Evolutionary conservation across 2,888 invertebrate genomes (phyloP).

Genomic region (Erebia epiphron): DNA sequence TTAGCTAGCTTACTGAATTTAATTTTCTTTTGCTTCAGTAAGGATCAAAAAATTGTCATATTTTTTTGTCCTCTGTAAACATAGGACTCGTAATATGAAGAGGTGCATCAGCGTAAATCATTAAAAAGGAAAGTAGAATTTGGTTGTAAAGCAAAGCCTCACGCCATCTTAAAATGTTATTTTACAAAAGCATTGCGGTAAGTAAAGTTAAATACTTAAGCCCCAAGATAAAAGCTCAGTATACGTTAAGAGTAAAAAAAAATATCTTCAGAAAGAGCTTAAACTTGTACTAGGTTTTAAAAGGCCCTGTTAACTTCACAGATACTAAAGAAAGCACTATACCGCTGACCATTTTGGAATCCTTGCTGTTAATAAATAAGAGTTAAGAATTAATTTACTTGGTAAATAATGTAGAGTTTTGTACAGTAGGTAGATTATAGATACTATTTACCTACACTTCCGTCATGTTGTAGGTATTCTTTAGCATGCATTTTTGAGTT

Average conservation of each 20-base stretch:
- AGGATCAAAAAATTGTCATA: neutral
- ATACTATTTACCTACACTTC: neutral
- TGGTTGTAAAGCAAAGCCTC: neutral
- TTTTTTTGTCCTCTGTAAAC: neutral
- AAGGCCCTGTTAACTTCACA: conserved; percentile 33
- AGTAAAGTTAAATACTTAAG: conserved; percentile 20
- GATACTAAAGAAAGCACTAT: conserved; percentile 46
- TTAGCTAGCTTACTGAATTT: neutral
- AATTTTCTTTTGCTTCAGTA: neutral
- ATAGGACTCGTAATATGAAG: neutral
- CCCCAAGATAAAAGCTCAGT: conserved; percentile 20
- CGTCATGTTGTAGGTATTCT: too few species aligned
- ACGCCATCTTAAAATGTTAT: conserved; percentile 2
- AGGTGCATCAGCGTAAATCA: neutral
- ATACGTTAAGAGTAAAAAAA: conserved; percentile 28
- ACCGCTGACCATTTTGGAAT: conserved; percentile 51
- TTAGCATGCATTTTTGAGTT: too few species aligned
- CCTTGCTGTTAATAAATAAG: conserved; percentile 55
- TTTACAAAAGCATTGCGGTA: conserved; percentile 5
- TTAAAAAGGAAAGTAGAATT: neutral
- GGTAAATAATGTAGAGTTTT: neutral
- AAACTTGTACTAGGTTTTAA: conserved; percentile 35
- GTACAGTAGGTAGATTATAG: neutral
- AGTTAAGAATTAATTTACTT: conserved; percentile 56
- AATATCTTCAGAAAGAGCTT: conserved; percentile 33